These are phyloP conservation scores for Neotoma lepida DNA, from an alignment of 2,113 vertebrate species.

Conservation along the genomic window DNA sequence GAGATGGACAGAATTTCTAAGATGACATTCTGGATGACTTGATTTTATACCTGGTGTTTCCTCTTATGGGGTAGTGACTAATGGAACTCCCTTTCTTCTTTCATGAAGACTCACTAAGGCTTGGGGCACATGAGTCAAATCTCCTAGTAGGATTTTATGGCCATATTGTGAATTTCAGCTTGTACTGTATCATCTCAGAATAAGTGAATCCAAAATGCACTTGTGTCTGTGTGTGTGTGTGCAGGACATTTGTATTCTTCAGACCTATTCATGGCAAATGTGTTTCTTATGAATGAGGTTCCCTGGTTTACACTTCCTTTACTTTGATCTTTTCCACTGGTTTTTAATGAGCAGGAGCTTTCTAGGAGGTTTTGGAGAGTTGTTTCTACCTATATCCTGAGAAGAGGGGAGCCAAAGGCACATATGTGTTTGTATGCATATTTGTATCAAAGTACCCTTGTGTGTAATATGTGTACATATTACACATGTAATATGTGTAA, in stretches of 20 bases:
- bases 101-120: background rate
- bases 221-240: background rate
- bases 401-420: background rate
- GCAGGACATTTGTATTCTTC: background rate
- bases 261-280: slow-evolving; percentile 22
- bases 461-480: background rate
- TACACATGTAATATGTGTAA: no score
- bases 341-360: slow-evolving; percentile 46
- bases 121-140: background rate
- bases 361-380: slow-evolving; percentile 8
- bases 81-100: background rate
- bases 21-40: background rate
- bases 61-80: background rate
- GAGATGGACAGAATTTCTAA: slow-evolving; percentile 38
- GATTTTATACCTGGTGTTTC: slow-evolving; percentile 17
- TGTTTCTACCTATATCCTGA: slow-evolving; percentile 26
- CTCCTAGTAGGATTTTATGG: slow-evolving; percentile 11
- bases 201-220: background rate
- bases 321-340: slow-evolving; percentile 47
- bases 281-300: slow-evolving; percentile 35
- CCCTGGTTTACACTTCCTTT: slow-evolving; percentile 22
- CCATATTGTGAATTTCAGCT: background rate
- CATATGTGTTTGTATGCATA: background rate
- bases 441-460: background rate
- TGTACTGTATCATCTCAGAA: background rate